phyloP scores from a whole-genome alignment of 1,140 invertebrate species.

The Belonocnema kinseyi region DNA sequence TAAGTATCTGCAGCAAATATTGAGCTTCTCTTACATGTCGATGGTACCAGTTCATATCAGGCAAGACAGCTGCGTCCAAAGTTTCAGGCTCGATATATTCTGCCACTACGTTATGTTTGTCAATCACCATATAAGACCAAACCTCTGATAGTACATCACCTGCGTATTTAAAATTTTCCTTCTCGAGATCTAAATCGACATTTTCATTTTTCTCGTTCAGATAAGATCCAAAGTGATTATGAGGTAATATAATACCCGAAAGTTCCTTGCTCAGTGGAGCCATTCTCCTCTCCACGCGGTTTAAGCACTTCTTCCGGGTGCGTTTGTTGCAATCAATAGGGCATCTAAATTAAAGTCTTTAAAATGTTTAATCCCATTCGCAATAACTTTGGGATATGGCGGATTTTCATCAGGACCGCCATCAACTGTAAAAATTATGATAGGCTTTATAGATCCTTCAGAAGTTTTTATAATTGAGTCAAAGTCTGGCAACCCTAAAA shows the following conservation, averaged over 20 bases:
- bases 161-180: background rate
- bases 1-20: conserved; percentile 28
- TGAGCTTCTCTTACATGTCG: conserved; percentile 26
- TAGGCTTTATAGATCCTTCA: conserved; percentile 21
- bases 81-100: background rate
- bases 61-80: background rate
- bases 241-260: no score
- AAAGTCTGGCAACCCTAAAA: background rate
- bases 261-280: no score
- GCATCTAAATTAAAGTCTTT: no score
- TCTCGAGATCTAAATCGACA: background rate
- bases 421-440: conserved; percentile 64
- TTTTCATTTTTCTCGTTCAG: no score
- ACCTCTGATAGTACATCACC: conserved; percentile 3
- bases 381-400: conserved; percentile 62
- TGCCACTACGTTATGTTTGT: background rate
- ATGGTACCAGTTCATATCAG: background rate
- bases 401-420: conserved; percentile 71
- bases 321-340: no score
- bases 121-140: conserved; percentile 14
- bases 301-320: no score
- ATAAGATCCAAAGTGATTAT: no score
- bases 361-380: no score
- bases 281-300: conserved; percentile 57
- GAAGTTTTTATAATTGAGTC: background rate